These are phyloP conservation scores for Drosophila trichaetosa DNA, from an alignment of 2,888 invertebrate species.

Conservation along the genomic window DNA sequence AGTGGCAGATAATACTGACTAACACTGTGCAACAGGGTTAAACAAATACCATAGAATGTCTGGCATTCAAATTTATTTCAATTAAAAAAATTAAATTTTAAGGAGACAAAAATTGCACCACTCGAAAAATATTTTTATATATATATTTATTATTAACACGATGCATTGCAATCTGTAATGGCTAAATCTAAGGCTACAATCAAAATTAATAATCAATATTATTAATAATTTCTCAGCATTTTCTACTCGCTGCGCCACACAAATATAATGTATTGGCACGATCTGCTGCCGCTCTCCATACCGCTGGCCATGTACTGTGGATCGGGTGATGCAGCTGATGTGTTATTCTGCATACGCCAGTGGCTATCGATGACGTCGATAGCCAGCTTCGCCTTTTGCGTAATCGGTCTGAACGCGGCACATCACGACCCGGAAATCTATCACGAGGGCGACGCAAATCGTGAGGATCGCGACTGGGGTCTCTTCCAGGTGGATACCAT, in stretches of 20 bases:
- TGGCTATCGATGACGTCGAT: constrained; percentile 87
- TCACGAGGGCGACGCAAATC: constrained; percentile 90
- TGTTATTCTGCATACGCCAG: constrained; percentile 71
- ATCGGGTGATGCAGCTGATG: constrained; percentile 71
- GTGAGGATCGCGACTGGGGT: constrained; percentile 90
- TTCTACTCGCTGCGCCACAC: constrained; percentile 71
- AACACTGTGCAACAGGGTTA: too few relatives aligned
- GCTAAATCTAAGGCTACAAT: constrained; percentile 6
- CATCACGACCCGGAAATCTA: constrained; percentile 93
- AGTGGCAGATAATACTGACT: constrained; percentile 21
- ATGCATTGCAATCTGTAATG: not conserved
- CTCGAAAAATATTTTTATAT: not conserved
- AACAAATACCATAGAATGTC: too few relatives aligned
- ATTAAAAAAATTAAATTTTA: too few relatives aligned
- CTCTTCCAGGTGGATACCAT: constrained; percentile 90
- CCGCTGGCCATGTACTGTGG: constrained; percentile 85
- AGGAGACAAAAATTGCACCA: not conserved
- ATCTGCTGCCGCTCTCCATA: constrained; percentile 84
- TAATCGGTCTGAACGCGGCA: constrained; percentile 90
- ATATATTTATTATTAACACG: not conserved
- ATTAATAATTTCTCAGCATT: constrained; percentile 63
- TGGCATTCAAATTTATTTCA: too few relatives aligned
- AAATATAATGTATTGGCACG: constrained; percentile 83
- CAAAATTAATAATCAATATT: constrained; percentile 9
- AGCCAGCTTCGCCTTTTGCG: constrained; percentile 87